A percentile compares a stretch with the other conserved stretches of the same genome.
Conservation (phyloP, 1,140 invertebrate genomes). For the Thaumatotibia leucotreta region DNA sequence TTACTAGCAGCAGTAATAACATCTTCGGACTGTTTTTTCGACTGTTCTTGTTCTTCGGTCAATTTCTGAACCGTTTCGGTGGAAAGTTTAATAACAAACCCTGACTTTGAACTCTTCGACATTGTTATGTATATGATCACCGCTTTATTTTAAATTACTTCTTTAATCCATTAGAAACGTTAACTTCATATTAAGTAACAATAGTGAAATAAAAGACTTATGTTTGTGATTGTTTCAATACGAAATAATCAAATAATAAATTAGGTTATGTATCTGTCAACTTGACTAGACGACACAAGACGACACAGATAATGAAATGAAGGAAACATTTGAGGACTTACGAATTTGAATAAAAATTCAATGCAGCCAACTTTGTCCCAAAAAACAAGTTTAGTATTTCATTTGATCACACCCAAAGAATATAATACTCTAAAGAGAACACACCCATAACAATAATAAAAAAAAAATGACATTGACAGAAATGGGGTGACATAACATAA, state of each 20-base stretch:
- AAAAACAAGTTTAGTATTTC: no score
- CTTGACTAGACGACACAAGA: neutral
- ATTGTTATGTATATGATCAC: constrained; percentile 36
- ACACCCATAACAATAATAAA: no score
- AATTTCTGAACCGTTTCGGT: constrained; percentile 66
- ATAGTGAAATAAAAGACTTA: no score
- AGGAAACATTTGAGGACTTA: no score
- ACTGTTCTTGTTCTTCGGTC: constrained; percentile 44
- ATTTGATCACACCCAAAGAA: no score
- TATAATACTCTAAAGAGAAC: no score
- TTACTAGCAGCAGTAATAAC: neutral
- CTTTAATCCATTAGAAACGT: constrained; percentile 7
- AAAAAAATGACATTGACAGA: no score
- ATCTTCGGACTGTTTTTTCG: constrained; percentile 15
- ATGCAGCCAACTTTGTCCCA: no score
- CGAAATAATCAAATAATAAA: neutral
- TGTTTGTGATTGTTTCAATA: no score
- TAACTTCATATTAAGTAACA: neutral
- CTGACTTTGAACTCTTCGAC: constrained; percentile 43
- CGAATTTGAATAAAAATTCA: no score
- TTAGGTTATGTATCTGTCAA: neutral
- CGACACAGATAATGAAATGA: neutral
- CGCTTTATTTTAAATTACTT: neutral
- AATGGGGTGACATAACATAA: no score
- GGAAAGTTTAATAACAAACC: constrained; percentile 69